phyloP scores from a whole-genome alignment of 2,797 vertebrate species.

The Acrossocheilus wenchowensis region DNA sequence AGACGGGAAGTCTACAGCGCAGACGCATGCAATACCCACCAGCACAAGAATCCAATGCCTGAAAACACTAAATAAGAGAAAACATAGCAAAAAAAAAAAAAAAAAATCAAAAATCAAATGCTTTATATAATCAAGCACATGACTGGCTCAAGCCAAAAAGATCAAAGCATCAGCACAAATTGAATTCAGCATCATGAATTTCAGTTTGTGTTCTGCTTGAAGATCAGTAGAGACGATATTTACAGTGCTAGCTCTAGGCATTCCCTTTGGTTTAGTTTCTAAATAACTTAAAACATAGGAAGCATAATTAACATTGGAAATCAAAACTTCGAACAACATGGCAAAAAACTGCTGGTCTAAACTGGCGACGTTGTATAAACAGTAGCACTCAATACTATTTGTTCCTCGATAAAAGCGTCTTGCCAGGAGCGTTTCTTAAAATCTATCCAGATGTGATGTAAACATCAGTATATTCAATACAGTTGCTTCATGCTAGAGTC shows the following conservation, averaged over 20 bases:
- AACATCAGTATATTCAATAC: not conserved
- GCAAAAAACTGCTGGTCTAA: conserved; percentile 8
- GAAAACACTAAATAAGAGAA: not conserved
- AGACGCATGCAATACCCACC: not conserved
- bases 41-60: not conserved
- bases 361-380: not conserved
- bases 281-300: conserved; percentile 4
- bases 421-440: conserved; percentile 3
- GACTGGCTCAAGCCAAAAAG: not conserved
- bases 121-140: not conserved
- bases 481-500: not conserved
- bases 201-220: conserved; percentile 1
- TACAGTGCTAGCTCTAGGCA: not conserved
- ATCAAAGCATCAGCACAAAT: conserved; percentile 7
- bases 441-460: not conserved
- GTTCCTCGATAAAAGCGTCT: not conserved
- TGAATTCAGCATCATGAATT: not conserved
- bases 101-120: not conserved
- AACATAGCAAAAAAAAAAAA: conserved; percentile 3
- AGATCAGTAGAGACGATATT: conserved; percentile 1
- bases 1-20: conserved; percentile 12
- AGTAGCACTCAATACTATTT: not conserved
- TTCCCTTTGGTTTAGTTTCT: conserved; percentile 3
- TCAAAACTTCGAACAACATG: not conserved
- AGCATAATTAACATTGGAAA: not conserved